phyloP scores from a whole-genome alignment of 1,140 invertebrate genomes.

The Cryptotermes secundus region DNA sequence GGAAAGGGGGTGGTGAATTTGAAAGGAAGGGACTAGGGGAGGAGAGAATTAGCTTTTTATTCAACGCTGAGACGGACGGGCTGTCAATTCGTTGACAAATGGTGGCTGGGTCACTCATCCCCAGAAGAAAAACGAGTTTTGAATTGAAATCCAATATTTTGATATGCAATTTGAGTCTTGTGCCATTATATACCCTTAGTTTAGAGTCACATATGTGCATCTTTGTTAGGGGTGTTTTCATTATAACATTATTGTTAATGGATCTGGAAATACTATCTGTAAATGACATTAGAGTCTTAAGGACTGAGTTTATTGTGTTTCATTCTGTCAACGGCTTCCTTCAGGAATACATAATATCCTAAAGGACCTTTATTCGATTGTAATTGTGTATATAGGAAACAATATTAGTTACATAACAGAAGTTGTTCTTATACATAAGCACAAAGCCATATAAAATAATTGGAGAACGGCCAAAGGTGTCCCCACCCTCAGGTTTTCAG shows the following conservation, averaged over 20 bases:
- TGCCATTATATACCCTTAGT: neutral
- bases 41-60: constrained; percentile 18
- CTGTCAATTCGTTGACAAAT: constrained; percentile 36
- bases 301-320: neutral
- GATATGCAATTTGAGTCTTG: constrained; percentile 30
- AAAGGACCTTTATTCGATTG: too few relatives aligned
- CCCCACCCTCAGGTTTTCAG: too few relatives aligned
- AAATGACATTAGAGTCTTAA: neutral
- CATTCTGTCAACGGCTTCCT: too few relatives aligned
- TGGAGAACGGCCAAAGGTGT: too few relatives aligned
- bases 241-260: constrained; percentile 19
- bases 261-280: neutral
- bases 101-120: constrained; percentile 45
- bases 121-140: constrained; percentile 53
- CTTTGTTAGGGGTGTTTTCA: neutral
- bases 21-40: neutral
- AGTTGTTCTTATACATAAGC: too few relatives aligned
- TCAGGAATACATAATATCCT: too few relatives aligned
- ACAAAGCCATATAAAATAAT: too few relatives aligned
- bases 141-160: constrained; percentile 53
- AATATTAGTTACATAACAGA: too few relatives aligned
- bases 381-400: too few relatives aligned
- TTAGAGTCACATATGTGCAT: neutral
- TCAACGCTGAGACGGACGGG: constrained; percentile 9
- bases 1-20: neutral